Evolutionary conservation across 2,888 invertebrate species (phyloP).

Genomic region (Listrodromus nycthemerus): DNA sequence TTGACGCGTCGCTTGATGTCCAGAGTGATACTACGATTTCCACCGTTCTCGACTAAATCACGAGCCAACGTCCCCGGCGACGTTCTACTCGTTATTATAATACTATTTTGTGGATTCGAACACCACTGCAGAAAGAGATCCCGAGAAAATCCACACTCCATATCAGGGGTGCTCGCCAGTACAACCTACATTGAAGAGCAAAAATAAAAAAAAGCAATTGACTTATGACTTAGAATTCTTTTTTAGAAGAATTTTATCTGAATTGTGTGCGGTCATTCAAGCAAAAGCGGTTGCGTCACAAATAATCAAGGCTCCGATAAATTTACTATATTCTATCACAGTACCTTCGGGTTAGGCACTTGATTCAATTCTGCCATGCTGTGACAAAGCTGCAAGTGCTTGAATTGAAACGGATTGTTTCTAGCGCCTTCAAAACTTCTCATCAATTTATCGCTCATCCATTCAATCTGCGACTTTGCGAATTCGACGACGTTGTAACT

Average conservation of each 20-base stretch:
- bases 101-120: conserved; percentile 95
- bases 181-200: conserved; percentile 88
- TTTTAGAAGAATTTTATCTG: neutral
- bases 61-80: conserved; percentile 93
- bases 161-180: conserved; percentile 96
- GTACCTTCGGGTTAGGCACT: conserved; percentile 94
- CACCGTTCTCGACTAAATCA: conserved; percentile 91
- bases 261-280: neutral
- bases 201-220: conserved; percentile 3
- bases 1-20: conserved; percentile 89
- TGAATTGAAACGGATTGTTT: conserved; percentile 98
- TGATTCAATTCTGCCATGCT: conserved; percentile 93
- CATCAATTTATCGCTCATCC: conserved; percentile 99
- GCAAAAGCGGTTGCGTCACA: neutral
- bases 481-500: conserved; percentile 99
- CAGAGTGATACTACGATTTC: conserved; percentile 90
- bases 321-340: neutral
- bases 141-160: conserved; percentile 97
- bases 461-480: conserved; percentile 99
- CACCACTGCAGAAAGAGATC: conserved; percentile 98
- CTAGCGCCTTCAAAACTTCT: conserved; percentile 95
- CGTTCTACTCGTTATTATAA: conserved; percentile 96
- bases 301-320: neutral
- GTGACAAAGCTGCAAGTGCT: conserved; percentile 97
- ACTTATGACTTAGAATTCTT: neutral